Percentiles rank a stretch among this genome's conserved stretches.
These are phyloP conservation scores for Corythoichthys haematopterus DNA, from an alignment of 2,113 vertebrate species.

Conservation along the genomic window DNA sequence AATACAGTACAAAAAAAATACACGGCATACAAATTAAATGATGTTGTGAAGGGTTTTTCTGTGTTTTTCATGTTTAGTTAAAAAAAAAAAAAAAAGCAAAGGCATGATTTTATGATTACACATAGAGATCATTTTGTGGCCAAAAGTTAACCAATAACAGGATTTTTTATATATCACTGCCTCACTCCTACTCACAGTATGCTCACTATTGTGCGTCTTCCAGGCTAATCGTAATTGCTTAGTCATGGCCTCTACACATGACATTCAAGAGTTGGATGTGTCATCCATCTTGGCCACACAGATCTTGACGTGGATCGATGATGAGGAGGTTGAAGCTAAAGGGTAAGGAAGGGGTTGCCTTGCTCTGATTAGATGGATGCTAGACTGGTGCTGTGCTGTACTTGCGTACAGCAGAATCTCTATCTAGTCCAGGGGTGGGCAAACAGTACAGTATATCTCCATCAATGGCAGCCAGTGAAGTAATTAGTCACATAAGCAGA, in stretches of 20 bases:
- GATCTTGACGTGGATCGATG: slow-evolving; percentile 94
- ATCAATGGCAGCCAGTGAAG: too few species aligned
- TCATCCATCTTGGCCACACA: slow-evolving; percentile 94
- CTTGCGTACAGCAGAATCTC: neutral
- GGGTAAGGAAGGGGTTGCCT: slow-evolving; percentile 69
- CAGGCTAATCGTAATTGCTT: slow-evolving; percentile 97
- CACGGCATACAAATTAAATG: too few species aligned
- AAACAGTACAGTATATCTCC: too few species aligned
- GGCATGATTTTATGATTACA: neutral
- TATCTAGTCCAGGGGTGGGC: too few species aligned
- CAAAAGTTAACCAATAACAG: neutral
- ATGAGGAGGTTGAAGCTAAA: slow-evolving; percentile 89
- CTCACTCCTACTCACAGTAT: neutral
- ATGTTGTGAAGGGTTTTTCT: too few species aligned
- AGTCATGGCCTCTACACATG: slow-evolving; percentile 94
- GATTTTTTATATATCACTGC: neutral
- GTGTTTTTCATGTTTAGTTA: too few species aligned
- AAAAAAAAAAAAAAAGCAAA: neutral
- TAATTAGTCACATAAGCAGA: too few species aligned
- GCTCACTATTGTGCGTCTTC: slow-evolving; percentile 27
- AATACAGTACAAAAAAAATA: neutral
- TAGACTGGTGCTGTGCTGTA: neutral
- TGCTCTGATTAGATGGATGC: neutral
- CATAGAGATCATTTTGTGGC: slow-evolving; percentile 1
- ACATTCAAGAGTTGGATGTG: slow-evolving; percentile 96